Evolutionary conservation across 53 echinoderm and acorn worm genomes (phyloP).

Genomic region (Patiria pectinifera): DNA sequence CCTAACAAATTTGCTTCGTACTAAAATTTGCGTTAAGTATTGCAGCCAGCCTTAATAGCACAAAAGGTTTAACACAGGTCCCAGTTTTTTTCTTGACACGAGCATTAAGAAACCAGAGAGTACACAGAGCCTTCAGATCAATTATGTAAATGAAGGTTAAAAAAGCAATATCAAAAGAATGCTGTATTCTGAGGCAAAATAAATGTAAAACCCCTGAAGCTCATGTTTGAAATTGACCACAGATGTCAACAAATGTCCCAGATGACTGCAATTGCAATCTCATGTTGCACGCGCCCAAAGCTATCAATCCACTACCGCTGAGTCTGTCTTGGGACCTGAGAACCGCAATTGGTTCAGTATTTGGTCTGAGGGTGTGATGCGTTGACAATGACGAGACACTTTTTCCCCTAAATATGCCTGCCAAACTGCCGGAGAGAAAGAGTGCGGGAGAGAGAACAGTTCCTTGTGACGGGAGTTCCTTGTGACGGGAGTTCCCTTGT

Average conservation of each 20-base stretch:
- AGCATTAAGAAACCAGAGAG: too few species aligned
- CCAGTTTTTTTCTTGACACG: too few species aligned
- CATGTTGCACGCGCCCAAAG: background rate
- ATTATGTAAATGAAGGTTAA: too few species aligned
- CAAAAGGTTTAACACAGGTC: too few species aligned
- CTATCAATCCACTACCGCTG: background rate
- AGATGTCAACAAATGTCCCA: background rate
- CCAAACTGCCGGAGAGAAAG: background rate
- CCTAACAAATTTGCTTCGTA: too few species aligned
- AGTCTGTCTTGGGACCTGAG: constrained; percentile 15
- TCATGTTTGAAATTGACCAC: background rate
- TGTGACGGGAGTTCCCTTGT: background rate
- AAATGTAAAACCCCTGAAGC: too few species aligned
- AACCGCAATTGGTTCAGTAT: background rate
- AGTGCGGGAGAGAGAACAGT: background rate
- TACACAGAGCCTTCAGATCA: too few species aligned
- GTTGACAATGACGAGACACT: constrained; percentile 39
- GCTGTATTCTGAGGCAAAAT: too few species aligned
- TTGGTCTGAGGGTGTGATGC: constrained; percentile 33
- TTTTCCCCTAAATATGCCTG: background rate
- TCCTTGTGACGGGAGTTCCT: background rate
- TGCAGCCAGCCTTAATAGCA: too few species aligned
- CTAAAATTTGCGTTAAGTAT: too few species aligned
- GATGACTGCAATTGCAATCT: background rate
- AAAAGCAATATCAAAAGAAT: too few species aligned